Conservation (phyloP, 2,113 vertebrate species). For the Edolisoma coerulescens region DNA sequence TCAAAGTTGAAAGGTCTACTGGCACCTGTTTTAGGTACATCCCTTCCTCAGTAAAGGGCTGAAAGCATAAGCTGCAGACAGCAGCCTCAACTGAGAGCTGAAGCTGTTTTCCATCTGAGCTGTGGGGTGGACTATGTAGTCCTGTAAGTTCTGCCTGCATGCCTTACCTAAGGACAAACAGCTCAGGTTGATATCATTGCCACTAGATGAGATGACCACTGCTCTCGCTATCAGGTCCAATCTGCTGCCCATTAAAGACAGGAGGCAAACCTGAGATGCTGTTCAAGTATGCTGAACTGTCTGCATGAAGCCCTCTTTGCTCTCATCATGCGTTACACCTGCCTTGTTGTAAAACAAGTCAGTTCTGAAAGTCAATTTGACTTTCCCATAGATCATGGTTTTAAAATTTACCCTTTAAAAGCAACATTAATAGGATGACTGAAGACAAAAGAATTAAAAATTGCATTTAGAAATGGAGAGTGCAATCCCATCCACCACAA, state of each 20-base stretch:
- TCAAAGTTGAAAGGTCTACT: constrained; percentile 63
- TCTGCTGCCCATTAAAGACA: neutral
- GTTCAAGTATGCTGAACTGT: neutral
- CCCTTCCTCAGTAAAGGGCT: constrained; percentile 10
- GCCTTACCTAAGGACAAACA: neutral
- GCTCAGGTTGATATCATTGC: neutral
- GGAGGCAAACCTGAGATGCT: neutral
- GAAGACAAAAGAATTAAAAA: neutral
- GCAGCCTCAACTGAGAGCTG: neutral
- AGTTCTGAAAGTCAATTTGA: neutral
- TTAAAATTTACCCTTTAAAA: neutral
- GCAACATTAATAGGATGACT: neutral
- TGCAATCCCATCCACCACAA: neutral
- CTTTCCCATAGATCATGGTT: neutral
- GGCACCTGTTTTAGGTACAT: constrained; percentile 65
- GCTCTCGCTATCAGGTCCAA: neutral
- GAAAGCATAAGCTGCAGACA: neutral
- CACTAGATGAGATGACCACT: accelerated
- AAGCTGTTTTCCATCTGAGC: neutral
- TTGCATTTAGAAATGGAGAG: neutral
- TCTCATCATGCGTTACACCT: neutral
- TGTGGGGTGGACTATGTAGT: accelerated
- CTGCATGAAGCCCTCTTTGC: neutral
- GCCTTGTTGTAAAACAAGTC: neutral
- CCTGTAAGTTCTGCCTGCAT: neutral